Evolutionary conservation across 2,888 invertebrate genomes (phyloP).

Genomic region (Drosophila multiciliata): DNA sequence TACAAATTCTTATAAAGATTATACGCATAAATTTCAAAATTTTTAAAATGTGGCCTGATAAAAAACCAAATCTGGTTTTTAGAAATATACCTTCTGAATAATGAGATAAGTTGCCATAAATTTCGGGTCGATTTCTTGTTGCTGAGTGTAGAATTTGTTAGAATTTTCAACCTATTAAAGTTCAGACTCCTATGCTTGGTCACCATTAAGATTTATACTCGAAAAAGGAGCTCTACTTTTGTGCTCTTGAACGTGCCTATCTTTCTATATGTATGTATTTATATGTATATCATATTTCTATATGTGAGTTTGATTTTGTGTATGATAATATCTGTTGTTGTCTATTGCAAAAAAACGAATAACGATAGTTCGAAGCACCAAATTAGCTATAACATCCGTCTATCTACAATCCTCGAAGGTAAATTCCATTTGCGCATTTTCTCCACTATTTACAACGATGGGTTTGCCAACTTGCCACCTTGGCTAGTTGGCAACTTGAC

Average conservation of each 20-base stretch:
- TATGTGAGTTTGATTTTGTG: slow-evolving; percentile 26
- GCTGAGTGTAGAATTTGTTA: slow-evolving; percentile 31
- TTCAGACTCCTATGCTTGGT: slow-evolving; percentile 80
- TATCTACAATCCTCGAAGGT: slow-evolving; percentile 46
- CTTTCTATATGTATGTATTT: slow-evolving; percentile 19
- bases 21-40: background rate
- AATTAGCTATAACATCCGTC: slow-evolving; percentile 24
- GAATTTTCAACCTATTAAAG: slow-evolving; percentile 68
- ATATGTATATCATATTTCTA: slow-evolving; percentile 22
- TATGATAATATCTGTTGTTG: slow-evolving; percentile 16
- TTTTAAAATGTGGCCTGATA: background rate
- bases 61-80: background rate
- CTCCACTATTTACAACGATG: slow-evolving; percentile 39
- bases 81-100: background rate
- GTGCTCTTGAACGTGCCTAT: slow-evolving; percentile 43
- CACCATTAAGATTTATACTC: slow-evolving; percentile 59
- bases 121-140: background rate
- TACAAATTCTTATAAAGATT: background rate
- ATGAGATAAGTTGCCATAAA: background rate
- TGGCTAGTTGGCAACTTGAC: background rate
- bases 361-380: slow-evolving; percentile 53
- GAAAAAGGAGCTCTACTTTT: slow-evolving; percentile 21
- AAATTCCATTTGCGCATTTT: slow-evolving; percentile 37
- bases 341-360: slow-evolving; percentile 32
- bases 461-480: background rate